Base-by-base conservation (phyloP, 2,888 invertebrate species). In the Tenthredo mesomela region DNA sequence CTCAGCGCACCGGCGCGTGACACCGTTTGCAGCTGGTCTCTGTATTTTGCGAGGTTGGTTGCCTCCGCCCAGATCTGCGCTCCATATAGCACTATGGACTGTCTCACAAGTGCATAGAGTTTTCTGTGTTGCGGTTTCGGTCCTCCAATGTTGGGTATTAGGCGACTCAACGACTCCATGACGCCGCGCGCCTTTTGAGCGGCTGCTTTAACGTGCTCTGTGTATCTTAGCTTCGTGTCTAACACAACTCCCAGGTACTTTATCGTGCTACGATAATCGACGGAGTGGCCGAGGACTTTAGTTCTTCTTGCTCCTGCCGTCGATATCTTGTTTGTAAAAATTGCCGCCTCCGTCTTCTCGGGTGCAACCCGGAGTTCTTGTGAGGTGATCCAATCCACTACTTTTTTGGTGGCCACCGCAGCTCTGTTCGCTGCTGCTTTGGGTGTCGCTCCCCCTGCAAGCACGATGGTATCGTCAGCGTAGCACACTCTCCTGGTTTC, bases 231-330 rank as follows among this genome's bases (percentile, higher is more conserved):
- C 15, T 15, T 4, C 2, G 40, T 54, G 70, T 87, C 88, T 0
- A 89, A 29, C 18, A 15, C 37, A 1, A 88, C 84, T 0, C 89
- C 89, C 1, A 89, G 84, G 47, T 89, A 89, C 77, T 85, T 87
- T 0, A 88, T 3, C 18, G 67, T 21, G 10, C 2, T 15, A 1
- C n/a, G 2, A 7, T 10, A 61, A 0, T 43, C 43, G 21, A 25
- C 29, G n/a, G 9, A 4, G 7, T 82, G 61, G 2, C 40, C 73
- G 7, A 33, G 18, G 0, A 82, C n/a, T 6, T 18, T 33, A 5
- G 67, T 18, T 15, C 29, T 9, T 2, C 21, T 71, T 3, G 25
- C 75, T 25, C 6, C 85, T 12, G 78, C 82, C 9, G 61, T 82
- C 21, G 82, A 73, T 77, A 77, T 84, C 47, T 84, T 70, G 9